Evolutionary conservation across 2,888 invertebrate species (phyloP).

Genomic region (Harmothoe impar): DNA sequence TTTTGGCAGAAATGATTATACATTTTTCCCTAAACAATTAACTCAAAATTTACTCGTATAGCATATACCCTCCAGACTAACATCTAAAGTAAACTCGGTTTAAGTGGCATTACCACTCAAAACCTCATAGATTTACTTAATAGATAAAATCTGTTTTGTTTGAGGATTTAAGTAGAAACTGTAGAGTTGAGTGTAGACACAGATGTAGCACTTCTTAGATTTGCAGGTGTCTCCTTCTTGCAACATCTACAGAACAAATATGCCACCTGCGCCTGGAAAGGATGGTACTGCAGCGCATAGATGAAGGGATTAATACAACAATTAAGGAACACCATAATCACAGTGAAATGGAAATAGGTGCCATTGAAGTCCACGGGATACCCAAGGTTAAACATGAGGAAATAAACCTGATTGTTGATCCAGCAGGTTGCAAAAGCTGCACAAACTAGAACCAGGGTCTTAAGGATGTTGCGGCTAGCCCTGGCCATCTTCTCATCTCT

Average conservation of each 20-base stretch:
- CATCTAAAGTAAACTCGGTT: too few species aligned
- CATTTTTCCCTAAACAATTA: too few species aligned
- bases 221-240: not conserved
- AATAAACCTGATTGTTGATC: constrained; percentile 47
- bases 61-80: too few species aligned
- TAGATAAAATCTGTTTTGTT: too few species aligned
- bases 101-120: too few species aligned
- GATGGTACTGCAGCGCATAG: constrained; percentile 54
- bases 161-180: not conserved
- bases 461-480: constrained; percentile 48
- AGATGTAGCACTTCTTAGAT: not conserved
- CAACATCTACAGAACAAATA: constrained; percentile 28
- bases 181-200: constrained; percentile 33
- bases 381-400: constrained; percentile 38
- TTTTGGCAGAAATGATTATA: too few species aligned
- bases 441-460: constrained; percentile 52
- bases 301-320: constrained; percentile 54
- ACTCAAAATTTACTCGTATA: too few species aligned
- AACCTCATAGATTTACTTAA: too few species aligned
- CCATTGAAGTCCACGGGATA: constrained; percentile 17
- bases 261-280: not conserved
- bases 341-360: constrained; percentile 54
- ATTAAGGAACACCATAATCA: constrained; percentile 43
- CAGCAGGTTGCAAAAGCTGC: constrained; percentile 45
- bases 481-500: constrained; percentile 43